Percentiles rank a stretch among this genome's conserved stretches.
Conservation (phyloP, 2,888 invertebrate species). For the Caenorhabditis angaria region DNA sequence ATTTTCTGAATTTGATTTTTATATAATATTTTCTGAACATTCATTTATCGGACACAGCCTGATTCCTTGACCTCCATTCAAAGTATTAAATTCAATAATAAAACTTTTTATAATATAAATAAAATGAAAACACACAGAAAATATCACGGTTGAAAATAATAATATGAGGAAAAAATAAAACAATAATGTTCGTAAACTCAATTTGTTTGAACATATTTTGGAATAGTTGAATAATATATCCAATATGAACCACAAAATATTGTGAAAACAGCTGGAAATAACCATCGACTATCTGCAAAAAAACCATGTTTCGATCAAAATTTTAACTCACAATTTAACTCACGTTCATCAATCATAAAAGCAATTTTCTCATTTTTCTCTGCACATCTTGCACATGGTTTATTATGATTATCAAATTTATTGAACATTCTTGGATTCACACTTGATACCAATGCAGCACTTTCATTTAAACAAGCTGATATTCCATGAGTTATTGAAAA, state of each 20-base stretch:
- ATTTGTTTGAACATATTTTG: too few relatives aligned
- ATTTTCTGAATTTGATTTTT: too few relatives aligned
- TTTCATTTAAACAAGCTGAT: slow-evolving; percentile 57
- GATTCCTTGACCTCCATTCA: too few relatives aligned
- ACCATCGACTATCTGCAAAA: slow-evolving; percentile 65
- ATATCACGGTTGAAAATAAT: too few relatives aligned
- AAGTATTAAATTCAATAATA: too few relatives aligned
- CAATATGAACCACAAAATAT: slow-evolving; percentile 61
- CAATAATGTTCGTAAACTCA: too few relatives aligned
- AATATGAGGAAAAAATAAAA: too few relatives aligned
- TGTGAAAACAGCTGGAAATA: slow-evolving; percentile 65
- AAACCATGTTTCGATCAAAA: not conserved
- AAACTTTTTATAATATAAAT: too few relatives aligned
- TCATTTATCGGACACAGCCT: too few relatives aligned
- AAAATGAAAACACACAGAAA: too few relatives aligned
- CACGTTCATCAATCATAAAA: slow-evolving; percentile 65
- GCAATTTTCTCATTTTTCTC: slow-evolving; percentile 62
- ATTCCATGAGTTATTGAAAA: slow-evolving; percentile 55
- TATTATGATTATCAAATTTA: slow-evolving; percentile 58
- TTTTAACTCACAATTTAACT: slow-evolving; percentile 15
- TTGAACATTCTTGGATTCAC: slow-evolving; percentile 57
- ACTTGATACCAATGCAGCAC: slow-evolving; percentile 61
- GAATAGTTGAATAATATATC: slow-evolving; percentile 4
- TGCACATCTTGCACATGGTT: slow-evolving; percentile 64
- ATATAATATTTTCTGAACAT: too few relatives aligned